Conservation (phyloP, 2,113 vertebrate genomes). For the Sialia sialis region DNA sequence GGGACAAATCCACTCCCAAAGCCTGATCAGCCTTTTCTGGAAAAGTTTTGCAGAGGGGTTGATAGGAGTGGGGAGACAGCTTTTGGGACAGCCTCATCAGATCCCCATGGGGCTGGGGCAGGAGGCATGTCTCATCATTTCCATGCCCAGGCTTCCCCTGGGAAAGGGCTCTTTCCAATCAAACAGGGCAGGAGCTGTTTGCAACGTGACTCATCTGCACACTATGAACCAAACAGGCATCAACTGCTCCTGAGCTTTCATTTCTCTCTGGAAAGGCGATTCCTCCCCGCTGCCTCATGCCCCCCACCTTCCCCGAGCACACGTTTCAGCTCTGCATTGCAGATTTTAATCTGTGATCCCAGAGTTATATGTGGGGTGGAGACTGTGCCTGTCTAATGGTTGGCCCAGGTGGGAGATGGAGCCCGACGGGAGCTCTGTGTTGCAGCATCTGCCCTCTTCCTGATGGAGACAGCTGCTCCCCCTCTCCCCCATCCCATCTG, state of each 20-base stretch:
- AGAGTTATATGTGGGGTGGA: neutral
- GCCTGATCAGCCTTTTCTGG: neutral
- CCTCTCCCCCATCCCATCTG: neutral
- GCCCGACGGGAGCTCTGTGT: neutral
- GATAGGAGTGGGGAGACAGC: neutral
- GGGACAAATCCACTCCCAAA: neutral
- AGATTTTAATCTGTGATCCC: neutral
- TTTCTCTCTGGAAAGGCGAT: neutral
- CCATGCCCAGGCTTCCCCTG: neutral
- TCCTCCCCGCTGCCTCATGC: neutral
- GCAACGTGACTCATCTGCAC: neutral
- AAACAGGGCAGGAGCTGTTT: conserved; percentile 13
- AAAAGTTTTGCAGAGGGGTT: neutral
- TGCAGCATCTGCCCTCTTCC: fast-evolving
- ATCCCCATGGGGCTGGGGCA: neutral
- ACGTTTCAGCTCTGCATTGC: neutral
- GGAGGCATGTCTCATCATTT: neutral
- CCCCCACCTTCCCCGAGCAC: neutral
- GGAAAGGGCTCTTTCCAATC: neutral
- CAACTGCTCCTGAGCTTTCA: neutral
- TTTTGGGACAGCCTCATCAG: neutral
- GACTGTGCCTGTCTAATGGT: neutral
- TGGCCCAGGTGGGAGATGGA: neutral
- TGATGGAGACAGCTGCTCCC: neutral
- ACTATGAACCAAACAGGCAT: conserved; percentile 40